phyloP scores from a whole-genome alignment of 2,113 vertebrate species.

The Lycaon pictus region DNA sequence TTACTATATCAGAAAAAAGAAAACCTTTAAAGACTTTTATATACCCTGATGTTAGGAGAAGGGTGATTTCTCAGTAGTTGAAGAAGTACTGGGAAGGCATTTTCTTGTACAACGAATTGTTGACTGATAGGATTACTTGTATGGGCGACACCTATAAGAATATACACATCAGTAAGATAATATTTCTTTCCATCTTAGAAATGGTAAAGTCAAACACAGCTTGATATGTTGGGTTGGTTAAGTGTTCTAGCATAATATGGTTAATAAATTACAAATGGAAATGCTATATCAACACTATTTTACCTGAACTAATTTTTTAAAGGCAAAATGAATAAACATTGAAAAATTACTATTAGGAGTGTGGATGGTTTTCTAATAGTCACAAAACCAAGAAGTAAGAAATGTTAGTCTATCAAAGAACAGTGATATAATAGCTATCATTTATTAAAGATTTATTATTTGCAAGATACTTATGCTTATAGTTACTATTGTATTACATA shows the following conservation, averaged over 20 bases:
- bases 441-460: constrained; percentile 31
- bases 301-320: constrained; percentile 31
- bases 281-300: not conserved
- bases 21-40: not conserved
- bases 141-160: constrained; percentile 87
- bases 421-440: not conserved
- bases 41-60: constrained; percentile 87
- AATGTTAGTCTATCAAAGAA: constrained; percentile 16
- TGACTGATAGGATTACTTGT: constrained; percentile 87
- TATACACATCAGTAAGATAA: not conserved
- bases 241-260: not conserved
- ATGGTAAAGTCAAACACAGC: not conserved
- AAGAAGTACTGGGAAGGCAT: constrained; percentile 87
- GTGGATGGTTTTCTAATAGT: not conserved
- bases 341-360: not conserved
- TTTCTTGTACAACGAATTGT: constrained; percentile 84
- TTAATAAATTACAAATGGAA: constrained; percentile 12
- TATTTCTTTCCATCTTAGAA: not conserved
- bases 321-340: constrained; percentile 35
- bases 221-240: constrained; percentile 6
- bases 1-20: not conserved
- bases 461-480: not conserved
- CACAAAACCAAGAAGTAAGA: constrained; percentile 30
- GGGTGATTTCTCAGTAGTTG: constrained; percentile 84
- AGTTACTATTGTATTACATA: not conserved